Evolutionary conservation across 2,113 vertebrate species (phyloP).

Genomic region (Scalopus aquaticus): DNA sequence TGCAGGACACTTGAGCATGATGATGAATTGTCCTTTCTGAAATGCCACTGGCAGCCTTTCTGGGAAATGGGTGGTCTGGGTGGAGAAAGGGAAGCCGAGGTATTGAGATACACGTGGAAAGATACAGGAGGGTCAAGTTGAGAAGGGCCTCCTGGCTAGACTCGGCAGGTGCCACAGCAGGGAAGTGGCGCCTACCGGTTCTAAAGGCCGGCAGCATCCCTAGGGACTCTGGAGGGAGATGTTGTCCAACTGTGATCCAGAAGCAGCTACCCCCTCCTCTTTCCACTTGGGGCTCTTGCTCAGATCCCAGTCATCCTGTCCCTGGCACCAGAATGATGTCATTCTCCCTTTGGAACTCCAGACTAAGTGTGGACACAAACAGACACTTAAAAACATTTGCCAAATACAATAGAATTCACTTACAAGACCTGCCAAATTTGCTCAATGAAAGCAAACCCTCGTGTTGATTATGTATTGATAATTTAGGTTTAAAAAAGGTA

Average conservation of each 20-base stretch:
- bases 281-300: neutral
- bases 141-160: neutral
- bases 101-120: neutral
- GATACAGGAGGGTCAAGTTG: neutral
- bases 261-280: too few species aligned
- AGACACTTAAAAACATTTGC: neutral
- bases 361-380: neutral
- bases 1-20: neutral
- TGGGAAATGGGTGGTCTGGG: neutral
- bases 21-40: neutral
- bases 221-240: neutral
- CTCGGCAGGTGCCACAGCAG: neutral
- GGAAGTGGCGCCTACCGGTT: neutral
- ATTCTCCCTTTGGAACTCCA: neutral
- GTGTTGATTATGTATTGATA: neutral
- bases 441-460: neutral
- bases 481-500: neutral
- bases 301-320: neutral
- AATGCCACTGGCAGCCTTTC: neutral
- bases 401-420: neutral
- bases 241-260: neutral
- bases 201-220: neutral
- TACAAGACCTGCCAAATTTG: neutral
- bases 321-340: slow-evolving; percentile 18
- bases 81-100: neutral